Evolutionary conservation across 2,888 invertebrate genomes (phyloP).

Genomic region (Heliconius hortense): DNA sequence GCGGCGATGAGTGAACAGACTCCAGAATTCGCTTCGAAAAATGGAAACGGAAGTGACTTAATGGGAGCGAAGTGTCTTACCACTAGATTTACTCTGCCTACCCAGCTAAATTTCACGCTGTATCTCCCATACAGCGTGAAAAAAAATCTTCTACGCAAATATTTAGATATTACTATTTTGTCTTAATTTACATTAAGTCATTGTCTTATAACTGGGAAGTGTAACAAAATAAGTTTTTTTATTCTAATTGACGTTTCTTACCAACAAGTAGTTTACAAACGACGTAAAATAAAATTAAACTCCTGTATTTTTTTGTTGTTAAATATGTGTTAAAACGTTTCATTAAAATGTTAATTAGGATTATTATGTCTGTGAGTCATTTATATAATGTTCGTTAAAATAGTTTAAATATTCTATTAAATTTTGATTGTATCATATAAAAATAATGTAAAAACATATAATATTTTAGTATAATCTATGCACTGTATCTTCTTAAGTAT

Average conservation of each 20-base stretch:
- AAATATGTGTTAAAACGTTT: constrained; percentile 9
- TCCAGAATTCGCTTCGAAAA: too few species aligned
- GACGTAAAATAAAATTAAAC: constrained; percentile 5
- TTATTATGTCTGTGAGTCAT: constrained; percentile 1
- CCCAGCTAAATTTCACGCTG: too few species aligned
- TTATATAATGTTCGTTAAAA: neutral
- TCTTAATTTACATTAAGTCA: neutral
- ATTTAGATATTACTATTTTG: neutral
- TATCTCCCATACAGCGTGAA: too few species aligned
- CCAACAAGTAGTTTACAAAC: constrained; percentile 9
- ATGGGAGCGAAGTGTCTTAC: too few species aligned
- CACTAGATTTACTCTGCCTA: too few species aligned
- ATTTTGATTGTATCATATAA: neutral
- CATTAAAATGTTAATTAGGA: constrained; percentile 12
- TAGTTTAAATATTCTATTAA: neutral
- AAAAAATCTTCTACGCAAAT: neutral
- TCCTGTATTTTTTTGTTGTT: constrained; percentile 3
- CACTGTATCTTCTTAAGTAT: neutral
- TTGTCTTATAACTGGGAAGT: constrained; percentile 6
- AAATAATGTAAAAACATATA: too few species aligned
- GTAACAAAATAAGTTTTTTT: neutral
- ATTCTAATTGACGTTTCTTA: constrained; percentile 3
- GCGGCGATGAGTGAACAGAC: too few species aligned
- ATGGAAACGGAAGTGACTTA: too few species aligned
- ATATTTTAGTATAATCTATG: neutral